These are phyloP conservation scores for Papilio machaon DNA, from an alignment of 1,140 invertebrate species.

Conservation along the genomic window DNA sequence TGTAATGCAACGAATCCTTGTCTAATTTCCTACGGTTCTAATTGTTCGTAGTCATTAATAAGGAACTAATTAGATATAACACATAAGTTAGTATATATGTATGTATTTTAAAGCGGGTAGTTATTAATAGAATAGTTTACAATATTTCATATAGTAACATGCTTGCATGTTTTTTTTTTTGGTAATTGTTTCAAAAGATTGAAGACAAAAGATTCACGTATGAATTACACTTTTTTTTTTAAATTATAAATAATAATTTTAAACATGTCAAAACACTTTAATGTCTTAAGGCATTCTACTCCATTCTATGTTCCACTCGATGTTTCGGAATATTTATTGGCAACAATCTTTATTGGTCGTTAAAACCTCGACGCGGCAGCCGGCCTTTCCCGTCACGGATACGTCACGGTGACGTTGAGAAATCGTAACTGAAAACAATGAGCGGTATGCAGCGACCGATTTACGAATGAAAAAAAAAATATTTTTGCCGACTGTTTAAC, in stretches of 20 bases:
- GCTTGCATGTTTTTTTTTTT: too few relatives aligned
- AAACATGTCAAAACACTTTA: neutral
- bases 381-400: conserved; percentile 59
- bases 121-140: neutral
- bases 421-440: conserved; percentile 64
- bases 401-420: conserved; percentile 57
- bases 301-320: conserved; percentile 47
- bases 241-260: neutral
- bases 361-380: conserved; percentile 58
- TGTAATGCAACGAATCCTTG: conserved; percentile 62
- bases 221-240: neutral
- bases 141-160: neutral
- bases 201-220: too few relatives aligned
- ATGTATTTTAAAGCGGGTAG: neutral
- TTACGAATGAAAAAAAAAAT: conserved; percentile 47
- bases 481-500: conserved; percentile 24
- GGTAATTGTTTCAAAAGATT: neutral
- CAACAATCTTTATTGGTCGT: conserved; percentile 67
- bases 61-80: conserved; percentile 47
- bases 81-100: neutral
- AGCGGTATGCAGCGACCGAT: conserved; percentile 52
- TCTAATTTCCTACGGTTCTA: conserved; percentile 68
- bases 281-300: conserved; percentile 22
- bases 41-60: conserved; percentile 62
- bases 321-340: conserved; percentile 62